Evolutionary conservation across 2,888 invertebrate species (phyloP).

Genomic region (Noctua janthina): DNA sequence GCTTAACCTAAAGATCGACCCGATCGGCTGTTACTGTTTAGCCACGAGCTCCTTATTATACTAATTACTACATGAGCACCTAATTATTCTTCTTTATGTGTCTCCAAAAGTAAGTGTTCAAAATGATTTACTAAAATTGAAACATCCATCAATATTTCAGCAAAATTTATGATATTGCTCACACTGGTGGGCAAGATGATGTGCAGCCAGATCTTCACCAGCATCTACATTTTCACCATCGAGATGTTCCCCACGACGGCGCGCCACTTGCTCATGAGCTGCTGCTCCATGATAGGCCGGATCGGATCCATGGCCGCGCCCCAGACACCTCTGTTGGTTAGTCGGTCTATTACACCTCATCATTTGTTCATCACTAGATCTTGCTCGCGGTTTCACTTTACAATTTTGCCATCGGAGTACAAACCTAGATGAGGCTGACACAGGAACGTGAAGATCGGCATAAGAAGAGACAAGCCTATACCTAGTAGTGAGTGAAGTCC

Average conservation of each 20-base stretch:
- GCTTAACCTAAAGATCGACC: no score
- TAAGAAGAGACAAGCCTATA: background rate
- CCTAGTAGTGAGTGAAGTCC: background rate
- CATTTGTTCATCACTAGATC: background rate
- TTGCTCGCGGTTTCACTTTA: no score
- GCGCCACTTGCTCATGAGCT: constrained; percentile 89
- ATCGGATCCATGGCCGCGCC: constrained; percentile 91
- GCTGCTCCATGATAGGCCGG: constrained; percentile 91
- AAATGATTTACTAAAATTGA: background rate
- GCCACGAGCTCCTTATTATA: no score
- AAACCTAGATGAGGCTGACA: no score
- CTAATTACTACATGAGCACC: no score
- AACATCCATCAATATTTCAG: constrained; percentile 38
- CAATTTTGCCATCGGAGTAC: no score
- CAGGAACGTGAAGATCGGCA: background rate
- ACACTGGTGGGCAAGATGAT: constrained; percentile 90
- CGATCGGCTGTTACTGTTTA: no score
- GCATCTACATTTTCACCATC: constrained; percentile 91
- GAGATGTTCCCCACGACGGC: constrained; percentile 92
- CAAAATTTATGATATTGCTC: constrained; percentile 39
- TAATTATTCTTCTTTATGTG: no score
- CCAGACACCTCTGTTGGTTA: constrained; percentile 91
- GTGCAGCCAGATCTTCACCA: constrained; percentile 91
- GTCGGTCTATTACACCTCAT: constrained; percentile 29
- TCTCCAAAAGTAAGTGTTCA: background rate